Evolutionary conservation across 2,888 invertebrate genomes (phyloP).

Genomic region (Drosophila ezoana): DNA sequence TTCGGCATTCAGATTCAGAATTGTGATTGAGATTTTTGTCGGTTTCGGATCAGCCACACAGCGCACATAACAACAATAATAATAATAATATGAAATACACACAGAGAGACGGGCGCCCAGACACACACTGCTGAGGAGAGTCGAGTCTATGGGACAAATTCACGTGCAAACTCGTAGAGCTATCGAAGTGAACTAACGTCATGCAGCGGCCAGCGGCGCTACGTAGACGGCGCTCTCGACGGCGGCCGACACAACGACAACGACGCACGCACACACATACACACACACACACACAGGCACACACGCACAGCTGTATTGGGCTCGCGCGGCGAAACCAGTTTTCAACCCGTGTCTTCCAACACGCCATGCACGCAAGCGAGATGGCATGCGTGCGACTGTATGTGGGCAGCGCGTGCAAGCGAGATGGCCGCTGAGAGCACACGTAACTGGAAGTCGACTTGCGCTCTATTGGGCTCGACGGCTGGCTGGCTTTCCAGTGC

Average conservation of each 20-base stretch:
- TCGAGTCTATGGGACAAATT: conserved; percentile 76
- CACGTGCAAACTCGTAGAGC: conserved; percentile 85
- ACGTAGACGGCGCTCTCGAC: conserved; percentile 80
- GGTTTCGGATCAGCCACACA: conserved; percentile 36
- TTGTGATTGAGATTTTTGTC: conserved; percentile 52
- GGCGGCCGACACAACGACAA: conserved; percentile 34
- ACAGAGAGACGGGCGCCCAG: conserved; percentile 39
- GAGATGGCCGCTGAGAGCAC: conserved; percentile 49
- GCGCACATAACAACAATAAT: conserved; percentile 40
- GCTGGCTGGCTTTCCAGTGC: conserved; percentile 71
- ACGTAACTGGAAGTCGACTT: conserved; percentile 72
- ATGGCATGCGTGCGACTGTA: conserved; percentile 20
- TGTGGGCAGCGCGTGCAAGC: conserved; percentile 19
- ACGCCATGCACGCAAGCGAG: conserved; percentile 44
- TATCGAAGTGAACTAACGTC: conserved; percentile 86
- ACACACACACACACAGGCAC: conserved; percentile 20
- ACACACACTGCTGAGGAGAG: conserved; percentile 50
- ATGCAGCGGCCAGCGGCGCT: conserved; percentile 82
- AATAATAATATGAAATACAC: conserved; percentile 38
- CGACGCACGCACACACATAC: conserved; percentile 16
- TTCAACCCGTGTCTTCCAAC: conserved; percentile 65
- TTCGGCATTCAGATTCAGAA: conserved; percentile 22
- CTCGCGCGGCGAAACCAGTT: conserved; percentile 66
- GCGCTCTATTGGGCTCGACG: conserved; percentile 75
- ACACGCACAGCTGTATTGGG: conserved; percentile 6